Evolutionary conservation across 2,888 invertebrate genomes (phyloP), one percentile per base, ranked within the genome.

Genomic region (Homarus gammarus): DNA sequence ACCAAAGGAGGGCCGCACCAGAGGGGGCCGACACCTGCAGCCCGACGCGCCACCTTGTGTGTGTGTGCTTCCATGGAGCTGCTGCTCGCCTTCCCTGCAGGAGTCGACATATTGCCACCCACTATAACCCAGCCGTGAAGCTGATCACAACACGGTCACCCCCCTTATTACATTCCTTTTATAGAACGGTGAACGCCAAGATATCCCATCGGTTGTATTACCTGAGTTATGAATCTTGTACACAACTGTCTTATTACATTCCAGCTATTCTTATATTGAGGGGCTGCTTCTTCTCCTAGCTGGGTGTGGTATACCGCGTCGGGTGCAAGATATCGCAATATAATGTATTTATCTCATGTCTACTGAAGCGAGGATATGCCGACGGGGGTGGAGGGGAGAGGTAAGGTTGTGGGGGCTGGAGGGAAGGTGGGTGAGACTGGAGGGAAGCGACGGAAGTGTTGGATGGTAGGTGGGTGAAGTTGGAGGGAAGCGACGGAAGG

Each of bases 381-480:
- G 44, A 44, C 44, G 44, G 5, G 44, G 5, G 44, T 44, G 44
- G 44, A 44, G 12, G 44, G 44, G 44, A 12, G 44, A 12, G 12
- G 44, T 8, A 12, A 44, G 44, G 12, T 8, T 8, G 44, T 8
- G 44, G 12, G 44, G 12, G 44, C 5, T 5, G 12, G 44, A 44
- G 75, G 31, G 44, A 77, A 44, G 44, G 44, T 31, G 44, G 44
- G 44, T 31, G 44, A 49, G 75, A 40, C 18, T 44, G 49, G 49
- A 12, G 31, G 44, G 73, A 73, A 27, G 73, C 38, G 73, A 40
- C 27, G 40, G 38, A n/a, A 40, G 40, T 38, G 36, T n/a, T 40
- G 40, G 44, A 40, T 49, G 75, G 75, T 27, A 40, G 49, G 75
- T 44, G 75, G 75, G 49, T 31, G 44, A 77, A 75, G 75, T 31